These are phyloP conservation scores for Rhagoletis pomonella DNA, from an alignment of 1,140 invertebrate genomes.

Conservation along the genomic window DNA sequence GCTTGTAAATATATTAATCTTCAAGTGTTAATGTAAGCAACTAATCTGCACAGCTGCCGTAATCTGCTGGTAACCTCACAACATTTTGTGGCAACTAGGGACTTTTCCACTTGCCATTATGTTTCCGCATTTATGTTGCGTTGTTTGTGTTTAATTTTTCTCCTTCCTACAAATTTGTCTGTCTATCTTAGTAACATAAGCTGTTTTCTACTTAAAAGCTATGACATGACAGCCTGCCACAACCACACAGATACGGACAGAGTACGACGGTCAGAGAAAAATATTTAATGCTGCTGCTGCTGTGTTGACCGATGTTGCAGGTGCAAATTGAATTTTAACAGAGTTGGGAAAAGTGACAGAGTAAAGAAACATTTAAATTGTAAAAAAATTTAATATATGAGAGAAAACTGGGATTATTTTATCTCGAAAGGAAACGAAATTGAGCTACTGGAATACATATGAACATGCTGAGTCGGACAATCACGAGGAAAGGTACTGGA, in stretches of 20 bases:
- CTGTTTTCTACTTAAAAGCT: constrained; percentile 6
- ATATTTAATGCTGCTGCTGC: neutral
- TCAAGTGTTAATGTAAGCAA: neutral
- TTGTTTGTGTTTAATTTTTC: neutral
- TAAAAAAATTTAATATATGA: too few species aligned
- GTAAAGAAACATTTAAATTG: too few species aligned
- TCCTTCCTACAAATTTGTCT: neutral
- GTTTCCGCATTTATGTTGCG: neutral
- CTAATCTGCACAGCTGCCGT: neutral
- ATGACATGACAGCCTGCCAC: constrained; percentile 33
- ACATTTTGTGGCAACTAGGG: neutral
- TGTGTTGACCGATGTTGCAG: neutral
- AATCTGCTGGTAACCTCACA: constrained; percentile 9
- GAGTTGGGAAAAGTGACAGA: too few species aligned
- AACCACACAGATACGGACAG: neutral
- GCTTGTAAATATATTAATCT: neutral
- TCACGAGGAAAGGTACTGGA: too few species aligned
- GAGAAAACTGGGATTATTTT: too few species aligned
- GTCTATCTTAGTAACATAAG: neutral
- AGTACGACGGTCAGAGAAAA: neutral
- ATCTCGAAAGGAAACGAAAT: too few species aligned
- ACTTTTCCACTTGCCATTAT: neutral
- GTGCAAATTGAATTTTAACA: neutral
- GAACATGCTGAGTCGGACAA: too few species aligned
- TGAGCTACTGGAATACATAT: too few species aligned